Evolutionary conservation across 1,140 invertebrate genomes (phyloP).

Genomic region (Lysiphlebus fabarum): DNA sequence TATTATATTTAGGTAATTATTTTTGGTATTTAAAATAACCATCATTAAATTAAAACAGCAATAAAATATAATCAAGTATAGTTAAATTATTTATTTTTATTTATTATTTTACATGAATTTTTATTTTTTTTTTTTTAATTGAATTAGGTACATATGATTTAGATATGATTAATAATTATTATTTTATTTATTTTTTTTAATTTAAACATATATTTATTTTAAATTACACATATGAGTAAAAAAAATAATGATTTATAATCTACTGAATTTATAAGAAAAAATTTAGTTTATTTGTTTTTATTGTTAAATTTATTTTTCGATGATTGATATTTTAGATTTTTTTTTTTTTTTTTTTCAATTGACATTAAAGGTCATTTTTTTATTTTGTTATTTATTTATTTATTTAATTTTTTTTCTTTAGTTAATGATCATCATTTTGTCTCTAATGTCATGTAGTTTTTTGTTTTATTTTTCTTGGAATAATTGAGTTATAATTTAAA

Average conservation of each 20-base stretch:
- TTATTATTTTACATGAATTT: neutral
- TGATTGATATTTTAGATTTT: no score
- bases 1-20: no score
- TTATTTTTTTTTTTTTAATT: neutral
- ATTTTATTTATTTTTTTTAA: neutral
- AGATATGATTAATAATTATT: neutral
- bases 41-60: no score
- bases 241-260: slow-evolving; percentile 24
- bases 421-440: neutral
- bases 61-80: no score
- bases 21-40: no score
- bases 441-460: no score
- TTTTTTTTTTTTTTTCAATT: no score
- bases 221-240: slow-evolving; percentile 21
- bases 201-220: slow-evolving; percentile 3
- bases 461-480: no score
- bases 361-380: neutral
- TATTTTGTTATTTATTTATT: no score
- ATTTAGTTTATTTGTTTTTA: neutral
- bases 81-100: no score
- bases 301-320: neutral
- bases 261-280: slow-evolving; percentile 4
- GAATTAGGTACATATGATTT: neutral
- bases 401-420: no score
- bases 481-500: no score